Base-by-base conservation (phyloP, 2,888 invertebrate species). In the Erebia epiphron region DNA sequence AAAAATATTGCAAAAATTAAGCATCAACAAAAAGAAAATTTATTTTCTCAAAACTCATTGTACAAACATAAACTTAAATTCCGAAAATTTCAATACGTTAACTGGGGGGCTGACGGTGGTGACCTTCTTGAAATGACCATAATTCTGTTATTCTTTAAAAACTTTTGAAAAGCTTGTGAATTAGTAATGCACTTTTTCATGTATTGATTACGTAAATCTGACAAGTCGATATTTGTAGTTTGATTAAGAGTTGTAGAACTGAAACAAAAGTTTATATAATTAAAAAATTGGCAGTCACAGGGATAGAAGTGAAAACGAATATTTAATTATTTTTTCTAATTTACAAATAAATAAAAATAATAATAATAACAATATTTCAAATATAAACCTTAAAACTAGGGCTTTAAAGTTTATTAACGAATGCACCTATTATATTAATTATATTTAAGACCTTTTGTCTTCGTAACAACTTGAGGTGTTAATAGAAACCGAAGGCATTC, bases 141-240 rank as follows among this genome's bases (percentile, higher is more conserved):
- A 72, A 80, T 79, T 63, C 78, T 82, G 73, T 84, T 87, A 68
- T 78, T 81, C 75, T 80, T 78, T 75, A 91, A 77, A 77, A 92
- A 91, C 26, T 80, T 82, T 78, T 87, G 84, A 74, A 92, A 92
- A 11, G 84, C 88, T 76, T 83, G 79, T 9, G 92, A 92, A 1
- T 84, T 86, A 1, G 92, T 88, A 50, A 92, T 75, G 9, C 69
- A 52, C 10, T 71, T 68, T 13, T 65, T 57, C 26, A 54, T 35
- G 16, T 21, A 63, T 50, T 63, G 57, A 26, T 56, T 63, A 21
- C 13, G 16, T 1, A 67, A 52, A 54, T 58, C 67, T 67, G 68
- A 43, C 8, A 70, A 56, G 16, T 69, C 64, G 16, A 68, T 26
- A n/a, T 69, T 70, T n/a, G 69, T 43, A 67, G 43, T 61, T 46